Percentiles rank a stretch among this genome's conserved stretches.
Evolutionary conservation across 2,113 vertebrate genomes (phyloP).

Genomic region (Anoura caudifer): DNA sequence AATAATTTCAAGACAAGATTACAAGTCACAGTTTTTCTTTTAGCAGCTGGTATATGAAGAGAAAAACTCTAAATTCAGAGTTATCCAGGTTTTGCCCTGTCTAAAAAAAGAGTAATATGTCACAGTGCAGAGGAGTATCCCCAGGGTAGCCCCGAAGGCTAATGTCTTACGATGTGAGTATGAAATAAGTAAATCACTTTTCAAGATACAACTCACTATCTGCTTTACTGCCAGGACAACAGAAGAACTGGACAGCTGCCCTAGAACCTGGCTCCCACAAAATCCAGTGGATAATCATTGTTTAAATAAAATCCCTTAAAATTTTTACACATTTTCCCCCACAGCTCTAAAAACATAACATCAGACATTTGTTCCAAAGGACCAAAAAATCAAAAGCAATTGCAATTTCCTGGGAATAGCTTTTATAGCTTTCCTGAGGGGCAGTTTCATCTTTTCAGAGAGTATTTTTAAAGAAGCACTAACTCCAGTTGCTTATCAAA

Average conservation of each 20-base stretch:
- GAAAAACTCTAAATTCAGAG: slow-evolving; percentile 62
- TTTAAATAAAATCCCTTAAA: slow-evolving; percentile 45
- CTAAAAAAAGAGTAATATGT: slow-evolving; percentile 52
- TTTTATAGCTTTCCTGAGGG: slow-evolving; percentile 78
- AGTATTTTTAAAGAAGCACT: slow-evolving; percentile 66
- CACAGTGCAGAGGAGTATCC: slow-evolving; percentile 24
- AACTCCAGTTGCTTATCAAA: slow-evolving; percentile 71
- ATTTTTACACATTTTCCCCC: neutral
- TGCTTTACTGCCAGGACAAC: slow-evolving; percentile 17
- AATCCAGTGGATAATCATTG: slow-evolving; percentile 25
- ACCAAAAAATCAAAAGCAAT: slow-evolving; percentile 75
- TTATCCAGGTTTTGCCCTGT: slow-evolving; percentile 63
- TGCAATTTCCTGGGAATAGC: slow-evolving; percentile 48
- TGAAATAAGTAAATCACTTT: slow-evolving; percentile 61
- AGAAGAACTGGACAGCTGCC: neutral
- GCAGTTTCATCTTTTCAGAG: slow-evolving; percentile 70
- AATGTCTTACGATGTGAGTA: slow-evolving; percentile 51
- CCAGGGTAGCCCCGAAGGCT: slow-evolving; percentile 66
- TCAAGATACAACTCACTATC: neutral
- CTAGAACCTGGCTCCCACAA: neutral
- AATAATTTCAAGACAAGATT: slow-evolving; percentile 53
- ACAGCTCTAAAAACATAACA: slow-evolving; percentile 62
- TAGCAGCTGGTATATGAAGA: slow-evolving; percentile 66
- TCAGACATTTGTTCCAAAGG: slow-evolving; percentile 74
- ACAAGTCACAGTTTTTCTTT: slow-evolving; percentile 62